Conservation (phyloP, 92 coral and sea anemone species). For the Paramuricea clavata region DNA sequence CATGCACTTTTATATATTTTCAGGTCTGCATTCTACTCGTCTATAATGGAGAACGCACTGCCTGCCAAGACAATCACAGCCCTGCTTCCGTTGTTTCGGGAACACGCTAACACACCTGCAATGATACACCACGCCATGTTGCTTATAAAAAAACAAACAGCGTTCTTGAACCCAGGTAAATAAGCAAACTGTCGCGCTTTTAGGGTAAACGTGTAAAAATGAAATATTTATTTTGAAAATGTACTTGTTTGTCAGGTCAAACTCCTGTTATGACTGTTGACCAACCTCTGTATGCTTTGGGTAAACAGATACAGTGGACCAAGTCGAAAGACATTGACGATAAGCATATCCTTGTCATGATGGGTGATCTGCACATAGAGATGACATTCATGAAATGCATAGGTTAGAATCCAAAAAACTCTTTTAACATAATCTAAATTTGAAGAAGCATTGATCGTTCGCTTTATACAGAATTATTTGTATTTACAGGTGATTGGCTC, state of each 20-base stretch:
- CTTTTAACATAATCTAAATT: too few relatives aligned
- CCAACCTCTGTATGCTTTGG: too few relatives aligned
- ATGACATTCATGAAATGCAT: conserved; percentile 36
- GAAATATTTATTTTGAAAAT: background rate
- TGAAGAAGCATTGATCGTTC: too few relatives aligned
- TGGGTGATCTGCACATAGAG: conserved; percentile 38
- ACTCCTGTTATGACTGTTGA: too few relatives aligned
- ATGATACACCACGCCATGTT: conserved; percentile 24
- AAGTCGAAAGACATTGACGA: too few relatives aligned
- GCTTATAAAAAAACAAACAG: conserved; percentile 8
- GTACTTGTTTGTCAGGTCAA: too few relatives aligned
- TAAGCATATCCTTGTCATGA: conserved; percentile 23
- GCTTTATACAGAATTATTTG: background rate
- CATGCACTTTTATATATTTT: background rate
- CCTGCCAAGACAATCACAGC: conserved; percentile 28
- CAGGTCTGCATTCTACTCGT: conserved; percentile 28
- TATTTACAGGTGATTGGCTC: conserved; percentile 16
- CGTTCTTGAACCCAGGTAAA: conserved; percentile 17
- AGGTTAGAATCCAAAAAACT: too few relatives aligned
- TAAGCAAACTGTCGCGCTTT: background rate
- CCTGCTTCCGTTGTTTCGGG: conserved; percentile 26
- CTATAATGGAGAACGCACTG: conserved; percentile 11
- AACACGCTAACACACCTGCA: conserved; percentile 20
- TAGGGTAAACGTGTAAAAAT: background rate
- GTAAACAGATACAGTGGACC: too few relatives aligned